Base-by-base conservation (phyloP, 2,797 vertebrate genomes). In the Hybognathus amarus region DNA sequence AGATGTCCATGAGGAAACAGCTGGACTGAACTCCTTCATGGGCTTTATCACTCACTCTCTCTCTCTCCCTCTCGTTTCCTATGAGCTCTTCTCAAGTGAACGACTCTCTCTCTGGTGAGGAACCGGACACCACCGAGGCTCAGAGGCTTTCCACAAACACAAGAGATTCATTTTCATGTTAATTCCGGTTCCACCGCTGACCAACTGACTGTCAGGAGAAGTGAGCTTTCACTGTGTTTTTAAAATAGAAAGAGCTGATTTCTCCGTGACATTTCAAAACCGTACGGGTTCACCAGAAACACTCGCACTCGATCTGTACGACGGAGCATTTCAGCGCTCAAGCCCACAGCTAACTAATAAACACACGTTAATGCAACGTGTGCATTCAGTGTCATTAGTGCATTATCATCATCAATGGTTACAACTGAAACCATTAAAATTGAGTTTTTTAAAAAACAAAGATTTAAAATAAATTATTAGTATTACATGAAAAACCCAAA, bases 111-210 rank as follows among this genome's bases (percentile, higher is more conserved):
- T 59, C 50, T 69, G 33, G 20, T 38, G 47, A 56, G 64, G 77
- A 79, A 69, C 36, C 2, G 8, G 63, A 64, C 15, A 79, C 64
- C 47, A 54, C 77, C 54, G 15, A 54, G 66, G 3, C 3, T 15
- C 27, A 52, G 20, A 38, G 36, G n/a, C 64, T 68, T 42, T 69
- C 47, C 66, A 54, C 24, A 54, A 40, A 27, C 36, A 70, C 52
- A 70, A 80, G 36, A 80, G 17, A 80, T 8, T 80, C 17, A 70
- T 70, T 70, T 69, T 70, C 52, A 45, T 70, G 38, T 70, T 6
- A 2, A n/a, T 56, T 56, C 66, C 11, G 10, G 30, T 27, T n/a
- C 47, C 77, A 38, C 7, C 22, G 22, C 77, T 54, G 47, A 42
- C 24, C 4, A 20, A 38, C 5, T 2, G 36, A n/a, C 20, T 38